A percentile compares a stretch with the other conserved stretches of the same genome.
These are phyloP conservation scores for Tyto alba DNA, from an alignment of 2,113 vertebrate species.

Conservation along the genomic window DNA sequence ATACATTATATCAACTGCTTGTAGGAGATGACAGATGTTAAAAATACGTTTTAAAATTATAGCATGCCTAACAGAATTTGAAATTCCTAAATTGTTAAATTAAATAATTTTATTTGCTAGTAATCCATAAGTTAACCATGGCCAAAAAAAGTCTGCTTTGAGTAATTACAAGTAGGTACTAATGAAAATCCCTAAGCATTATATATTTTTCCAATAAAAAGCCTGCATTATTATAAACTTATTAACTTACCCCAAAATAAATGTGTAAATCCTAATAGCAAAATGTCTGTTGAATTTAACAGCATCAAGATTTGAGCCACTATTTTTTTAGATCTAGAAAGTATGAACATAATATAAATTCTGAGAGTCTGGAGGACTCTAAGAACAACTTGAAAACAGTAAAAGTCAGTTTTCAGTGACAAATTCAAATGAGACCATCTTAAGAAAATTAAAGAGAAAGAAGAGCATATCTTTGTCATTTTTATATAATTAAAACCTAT, in stretches of 20 bases:
- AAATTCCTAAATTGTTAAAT: background rate
- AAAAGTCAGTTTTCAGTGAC: background rate
- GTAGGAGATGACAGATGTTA: background rate
- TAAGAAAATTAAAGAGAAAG: background rate
- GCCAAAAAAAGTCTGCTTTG: background rate
- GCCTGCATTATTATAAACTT: background rate
- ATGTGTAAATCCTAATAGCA: background rate
- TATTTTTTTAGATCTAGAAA: background rate
- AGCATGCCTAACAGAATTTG: background rate
- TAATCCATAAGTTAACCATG: background rate
- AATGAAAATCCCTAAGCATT: background rate
- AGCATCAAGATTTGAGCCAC: background rate
- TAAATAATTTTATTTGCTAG: background rate
- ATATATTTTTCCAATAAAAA: constrained; percentile 1
- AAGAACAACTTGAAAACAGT: background rate
- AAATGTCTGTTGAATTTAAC: background rate
- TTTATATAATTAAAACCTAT: background rate
- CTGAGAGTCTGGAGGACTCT: background rate
- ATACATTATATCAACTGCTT: background rate
- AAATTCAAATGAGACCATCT: background rate
- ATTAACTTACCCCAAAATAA: background rate
- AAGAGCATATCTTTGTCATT: background rate
- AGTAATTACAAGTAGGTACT: background rate
- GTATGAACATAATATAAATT: background rate
- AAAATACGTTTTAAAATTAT: background rate